Conservation (phyloP, 2,797 vertebrate genomes). For the Craterocephalus amniculus region DNA sequence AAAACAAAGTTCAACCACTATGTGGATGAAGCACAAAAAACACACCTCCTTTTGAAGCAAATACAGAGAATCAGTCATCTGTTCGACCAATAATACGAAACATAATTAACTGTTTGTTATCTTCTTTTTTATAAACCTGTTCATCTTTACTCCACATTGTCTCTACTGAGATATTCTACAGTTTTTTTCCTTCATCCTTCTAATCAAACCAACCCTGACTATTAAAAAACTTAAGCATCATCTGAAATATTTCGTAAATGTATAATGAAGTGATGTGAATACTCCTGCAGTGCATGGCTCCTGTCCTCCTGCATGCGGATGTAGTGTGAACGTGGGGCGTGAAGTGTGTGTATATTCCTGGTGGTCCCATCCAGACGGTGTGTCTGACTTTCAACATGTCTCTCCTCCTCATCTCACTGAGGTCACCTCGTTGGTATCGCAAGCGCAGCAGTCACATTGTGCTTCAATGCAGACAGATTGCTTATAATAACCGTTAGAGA, state of each 20-base stretch:
- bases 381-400: slow-evolving; percentile 79
- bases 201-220: background rate
- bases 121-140: background rate
- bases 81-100: too few species aligned
- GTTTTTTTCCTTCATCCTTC: background rate
- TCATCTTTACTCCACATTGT: background rate
- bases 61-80: background rate
- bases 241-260: background rate
- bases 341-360: slow-evolving; percentile 56
- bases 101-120: slow-evolving; percentile 8
- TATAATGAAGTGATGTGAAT: slow-evolving; percentile 4
- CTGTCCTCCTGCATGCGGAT: slow-evolving; percentile 46
- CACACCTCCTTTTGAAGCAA: background rate
- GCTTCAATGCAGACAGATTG: slow-evolving; percentile 85
- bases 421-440: slow-evolving; percentile 85
- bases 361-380: slow-evolving; percentile 77
- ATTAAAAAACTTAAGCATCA: background rate
- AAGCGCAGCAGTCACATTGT: slow-evolving; percentile 87
- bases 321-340: slow-evolving; percentile 26
- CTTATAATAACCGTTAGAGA: slow-evolving; percentile 87
- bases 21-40: background rate
- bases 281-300: background rate
- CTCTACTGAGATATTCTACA: background rate
- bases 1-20: background rate
- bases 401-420: slow-evolving; percentile 75